Conservation (phyloP, 2,888 invertebrate genomes). For the Drosophila putrida region DNA sequence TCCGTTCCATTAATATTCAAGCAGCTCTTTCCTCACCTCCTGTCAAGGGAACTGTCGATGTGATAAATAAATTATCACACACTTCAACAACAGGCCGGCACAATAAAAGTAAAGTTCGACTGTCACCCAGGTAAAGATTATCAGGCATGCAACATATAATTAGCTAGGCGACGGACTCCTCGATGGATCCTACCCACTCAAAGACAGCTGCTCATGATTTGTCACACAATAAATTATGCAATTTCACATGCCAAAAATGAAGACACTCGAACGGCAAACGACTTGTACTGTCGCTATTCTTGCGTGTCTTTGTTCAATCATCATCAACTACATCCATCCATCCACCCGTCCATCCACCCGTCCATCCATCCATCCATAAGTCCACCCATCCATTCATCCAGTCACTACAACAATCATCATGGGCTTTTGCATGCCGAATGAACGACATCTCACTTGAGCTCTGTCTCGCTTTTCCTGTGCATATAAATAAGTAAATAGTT, state of each 20-base stretch:
- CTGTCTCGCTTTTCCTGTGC: slow-evolving; percentile 26
- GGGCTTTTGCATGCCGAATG: slow-evolving; percentile 69
- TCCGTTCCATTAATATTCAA: slow-evolving; percentile 39
- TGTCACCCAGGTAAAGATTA: slow-evolving; percentile 48
- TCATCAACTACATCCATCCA: slow-evolving; percentile 57
- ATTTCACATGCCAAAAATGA: slow-evolving; percentile 75
- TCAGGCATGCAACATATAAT: slow-evolving; percentile 62
- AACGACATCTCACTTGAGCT: slow-evolving; percentile 43
- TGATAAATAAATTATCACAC: slow-evolving; percentile 55
- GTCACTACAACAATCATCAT: slow-evolving; percentile 19
- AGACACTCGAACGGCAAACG: slow-evolving; percentile 56
- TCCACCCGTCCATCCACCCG: slow-evolving; percentile 27
- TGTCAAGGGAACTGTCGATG: slow-evolving; percentile 24
- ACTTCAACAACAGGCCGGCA: slow-evolving; percentile 33
- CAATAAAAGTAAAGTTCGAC: slow-evolving; percentile 23
- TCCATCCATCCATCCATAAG: slow-evolving; percentile 10
- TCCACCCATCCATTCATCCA: slow-evolving; percentile 17
- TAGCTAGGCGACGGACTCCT: slow-evolving; percentile 50
- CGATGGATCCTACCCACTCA: slow-evolving; percentile 13
- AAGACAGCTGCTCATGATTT: slow-evolving; percentile 65
- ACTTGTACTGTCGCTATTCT: slow-evolving; percentile 48
- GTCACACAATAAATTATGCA: slow-evolving; percentile 81
- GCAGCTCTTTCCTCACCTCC: neutral
- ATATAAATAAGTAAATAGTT: slow-evolving; percentile 75
- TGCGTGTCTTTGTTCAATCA: slow-evolving; percentile 78